These are phyloP conservation scores for Graptemys geographica DNA, from an alignment of 2,797 vertebrate species.

Conservation along the genomic window DNA sequence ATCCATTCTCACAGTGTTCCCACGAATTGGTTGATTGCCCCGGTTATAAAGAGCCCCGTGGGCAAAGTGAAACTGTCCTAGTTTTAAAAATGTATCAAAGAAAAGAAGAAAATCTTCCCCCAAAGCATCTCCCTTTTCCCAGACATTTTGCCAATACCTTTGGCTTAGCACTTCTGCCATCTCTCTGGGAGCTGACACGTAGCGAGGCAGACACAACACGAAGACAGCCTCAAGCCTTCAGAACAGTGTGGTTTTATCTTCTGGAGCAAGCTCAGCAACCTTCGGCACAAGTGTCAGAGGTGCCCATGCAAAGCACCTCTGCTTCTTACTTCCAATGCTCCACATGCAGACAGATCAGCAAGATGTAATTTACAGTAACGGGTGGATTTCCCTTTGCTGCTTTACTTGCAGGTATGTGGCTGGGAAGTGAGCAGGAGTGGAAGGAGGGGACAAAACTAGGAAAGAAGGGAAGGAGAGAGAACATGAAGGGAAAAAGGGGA, in stretches of 20 bases:
- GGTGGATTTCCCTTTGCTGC: background rate
- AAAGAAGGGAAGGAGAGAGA: background rate
- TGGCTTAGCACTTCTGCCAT: background rate
- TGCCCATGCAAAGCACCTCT: background rate
- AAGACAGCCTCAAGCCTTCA: background rate
- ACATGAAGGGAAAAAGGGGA: background rate
- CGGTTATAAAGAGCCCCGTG: background rate
- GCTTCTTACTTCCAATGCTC: background rate
- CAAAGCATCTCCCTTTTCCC: background rate
- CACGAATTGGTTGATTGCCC: background rate
- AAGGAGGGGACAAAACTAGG: background rate
- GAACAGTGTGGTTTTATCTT: fast-evolving
- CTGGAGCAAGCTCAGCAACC: slow-evolving; percentile 23
- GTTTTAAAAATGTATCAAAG: background rate
- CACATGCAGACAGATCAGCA: background rate
- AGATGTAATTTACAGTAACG: background rate
- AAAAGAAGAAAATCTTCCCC: background rate
- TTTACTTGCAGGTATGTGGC: background rate
- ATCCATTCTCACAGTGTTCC: background rate
- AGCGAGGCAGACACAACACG: background rate
- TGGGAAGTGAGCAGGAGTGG: background rate
- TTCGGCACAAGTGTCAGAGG: background rate
- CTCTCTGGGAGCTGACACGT: background rate
- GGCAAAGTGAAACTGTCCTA: background rate
- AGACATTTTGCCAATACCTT: background rate